These are phyloP conservation scores for Nycticebus coucang DNA, from an alignment of 2,113 vertebrate species.

Conservation along the genomic window DNA sequence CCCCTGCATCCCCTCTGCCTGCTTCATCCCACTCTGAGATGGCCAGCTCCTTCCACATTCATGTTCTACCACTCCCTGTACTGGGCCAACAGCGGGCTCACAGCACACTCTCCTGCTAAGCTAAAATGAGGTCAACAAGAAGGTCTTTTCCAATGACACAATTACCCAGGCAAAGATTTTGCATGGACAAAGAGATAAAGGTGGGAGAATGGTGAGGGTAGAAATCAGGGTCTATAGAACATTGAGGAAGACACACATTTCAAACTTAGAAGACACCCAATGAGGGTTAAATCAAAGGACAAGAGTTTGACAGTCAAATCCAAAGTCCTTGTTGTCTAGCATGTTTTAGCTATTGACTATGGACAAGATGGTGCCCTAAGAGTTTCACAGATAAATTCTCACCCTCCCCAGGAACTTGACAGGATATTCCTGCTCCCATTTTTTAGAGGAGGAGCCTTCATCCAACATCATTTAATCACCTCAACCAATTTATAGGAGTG, in stretches of 20 bases:
- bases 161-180: background rate
- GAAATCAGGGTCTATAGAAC: background rate
- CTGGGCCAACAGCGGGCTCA: background rate
- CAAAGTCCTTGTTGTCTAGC: background rate
- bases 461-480: background rate
- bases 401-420: no score
- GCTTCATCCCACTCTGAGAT: background rate
- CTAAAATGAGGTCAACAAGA: background rate
- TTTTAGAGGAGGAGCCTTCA: background rate
- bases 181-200: background rate
- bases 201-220: background rate
- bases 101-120: background rate
- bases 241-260: background rate
- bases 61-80: accelerated
- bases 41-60: no score
- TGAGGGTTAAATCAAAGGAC: background rate
- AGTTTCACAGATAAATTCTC: background rate
- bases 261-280: background rate
- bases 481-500: background rate
- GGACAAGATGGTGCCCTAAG: background rate
- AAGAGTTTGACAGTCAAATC: background rate
- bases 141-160: background rate
- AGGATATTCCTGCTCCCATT: background rate
- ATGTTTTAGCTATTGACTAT: background rate
- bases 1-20: background rate